Evolutionary conservation across 1,140 invertebrate genomes (phyloP).

Genomic region (Dendrolimus punctatus): DNA sequence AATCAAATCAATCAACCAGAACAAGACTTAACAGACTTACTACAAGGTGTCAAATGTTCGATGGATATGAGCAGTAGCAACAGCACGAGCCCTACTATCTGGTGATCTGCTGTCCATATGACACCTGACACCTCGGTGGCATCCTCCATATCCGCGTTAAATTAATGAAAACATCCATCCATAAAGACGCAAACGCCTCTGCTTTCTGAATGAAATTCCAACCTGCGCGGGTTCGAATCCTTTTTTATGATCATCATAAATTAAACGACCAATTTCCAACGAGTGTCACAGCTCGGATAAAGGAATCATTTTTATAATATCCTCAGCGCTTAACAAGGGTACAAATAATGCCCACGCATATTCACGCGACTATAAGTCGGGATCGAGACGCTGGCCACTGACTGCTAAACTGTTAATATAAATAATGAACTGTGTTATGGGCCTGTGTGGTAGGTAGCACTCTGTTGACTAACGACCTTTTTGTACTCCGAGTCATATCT

Average conservation of each 20-base stretch:
- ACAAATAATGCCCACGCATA: slow-evolving; percentile 71
- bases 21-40: too few species aligned
- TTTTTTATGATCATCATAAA: slow-evolving; percentile 72
- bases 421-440: slow-evolving; percentile 70
- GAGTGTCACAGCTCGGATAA: slow-evolving; percentile 67
- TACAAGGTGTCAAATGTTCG: slow-evolving; percentile 6
- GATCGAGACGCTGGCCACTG: slow-evolving; percentile 50
- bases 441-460: slow-evolving; percentile 45
- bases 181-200: slow-evolving; percentile 60
- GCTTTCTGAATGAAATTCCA: slow-evolving; percentile 71
- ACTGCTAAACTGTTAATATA: slow-evolving; percentile 73
- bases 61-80: slow-evolving; percentile 33
- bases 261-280: slow-evolving; percentile 69
- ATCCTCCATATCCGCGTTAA: slow-evolving; percentile 49
- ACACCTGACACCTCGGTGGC: slow-evolving; percentile 50
- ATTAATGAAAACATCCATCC: slow-evolving; percentile 70
- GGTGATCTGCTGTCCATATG: slow-evolving; percentile 25
- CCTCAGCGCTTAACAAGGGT: slow-evolving; percentile 72
- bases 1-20: too few species aligned
- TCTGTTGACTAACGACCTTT: slow-evolving; percentile 59
- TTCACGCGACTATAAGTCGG: slow-evolving; percentile 66
- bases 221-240: slow-evolving; percentile 60
- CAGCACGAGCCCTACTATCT: slow-evolving; percentile 29
- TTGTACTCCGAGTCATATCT: slow-evolving; percentile 49
- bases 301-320: slow-evolving; percentile 73